A percentile compares a stretch with the other conserved stretches of the same genome.
Conservation (phyloP, 2,797 vertebrate species). For the Bradypus variegatus region DNA sequence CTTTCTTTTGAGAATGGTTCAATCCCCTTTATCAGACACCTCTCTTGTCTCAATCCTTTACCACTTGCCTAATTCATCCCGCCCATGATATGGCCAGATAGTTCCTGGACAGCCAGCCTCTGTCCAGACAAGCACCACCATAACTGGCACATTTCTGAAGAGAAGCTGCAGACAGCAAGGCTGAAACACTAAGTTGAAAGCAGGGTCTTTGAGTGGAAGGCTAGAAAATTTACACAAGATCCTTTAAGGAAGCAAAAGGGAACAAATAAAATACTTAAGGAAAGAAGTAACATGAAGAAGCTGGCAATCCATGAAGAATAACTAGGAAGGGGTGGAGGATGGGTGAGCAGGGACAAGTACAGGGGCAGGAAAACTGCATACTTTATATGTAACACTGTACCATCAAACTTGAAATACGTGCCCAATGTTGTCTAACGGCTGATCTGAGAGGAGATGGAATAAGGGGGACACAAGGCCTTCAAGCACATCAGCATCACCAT, state of each 20-base stretch:
- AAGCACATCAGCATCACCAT: background rate
- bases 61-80: background rate
- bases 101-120: background rate
- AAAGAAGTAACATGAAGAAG: background rate
- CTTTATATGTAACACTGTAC: background rate
- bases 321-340: background rate
- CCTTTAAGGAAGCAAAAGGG: background rate
- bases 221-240: background rate
- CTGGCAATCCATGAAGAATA: background rate
- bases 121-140: background rate
- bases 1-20: background rate
- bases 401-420: background rate
- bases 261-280: background rate
- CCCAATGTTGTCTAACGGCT: background rate
- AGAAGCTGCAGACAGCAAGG: background rate
- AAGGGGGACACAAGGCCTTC: background rate
- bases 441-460: background rate
- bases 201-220: background rate
- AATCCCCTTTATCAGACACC: background rate
- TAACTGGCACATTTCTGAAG: background rate
- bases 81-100: background rate
- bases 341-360: background rate
- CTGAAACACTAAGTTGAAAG: background rate
- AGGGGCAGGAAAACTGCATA: background rate
- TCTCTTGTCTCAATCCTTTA: background rate